Evolutionary conservation across 2,113 vertebrate species (phyloP).

Genomic region (Etia nguti): DNA sequence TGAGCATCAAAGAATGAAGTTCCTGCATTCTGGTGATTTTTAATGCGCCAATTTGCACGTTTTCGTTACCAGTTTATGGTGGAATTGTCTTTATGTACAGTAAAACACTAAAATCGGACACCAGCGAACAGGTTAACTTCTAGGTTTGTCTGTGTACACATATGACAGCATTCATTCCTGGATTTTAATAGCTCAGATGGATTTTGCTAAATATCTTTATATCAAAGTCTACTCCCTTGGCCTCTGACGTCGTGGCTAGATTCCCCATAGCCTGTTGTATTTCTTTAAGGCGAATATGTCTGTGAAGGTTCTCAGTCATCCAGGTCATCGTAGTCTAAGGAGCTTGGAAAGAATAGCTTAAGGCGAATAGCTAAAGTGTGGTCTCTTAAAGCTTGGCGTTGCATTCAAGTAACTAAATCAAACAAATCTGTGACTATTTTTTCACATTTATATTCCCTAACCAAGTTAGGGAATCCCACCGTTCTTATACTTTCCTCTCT

Average conservation of each 20-base stretch:
- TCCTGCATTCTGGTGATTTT: background rate
- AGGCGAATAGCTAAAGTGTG: background rate
- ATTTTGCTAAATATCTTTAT: background rate
- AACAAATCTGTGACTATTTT: background rate
- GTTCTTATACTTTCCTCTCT: fast-evolving
- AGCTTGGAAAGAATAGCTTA: too few relatives aligned
- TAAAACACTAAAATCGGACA: background rate
- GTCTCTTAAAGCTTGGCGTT: background rate
- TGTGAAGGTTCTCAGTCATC: too few relatives aligned
- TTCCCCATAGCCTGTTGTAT: background rate
- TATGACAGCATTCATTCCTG: background rate
- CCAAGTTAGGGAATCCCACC: background rate
- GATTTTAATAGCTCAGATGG: background rate
- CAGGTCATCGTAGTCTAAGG: too few relatives aligned
- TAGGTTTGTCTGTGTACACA: background rate
- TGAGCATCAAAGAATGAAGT: background rate
- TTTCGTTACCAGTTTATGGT: background rate
- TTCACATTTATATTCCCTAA: background rate
- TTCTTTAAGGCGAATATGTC: background rate
- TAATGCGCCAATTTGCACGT: background rate
- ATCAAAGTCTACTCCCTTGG: background rate
- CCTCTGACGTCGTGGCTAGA: background rate
- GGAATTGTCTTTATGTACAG: background rate
- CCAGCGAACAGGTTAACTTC: background rate
- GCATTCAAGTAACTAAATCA: background rate